These are phyloP conservation scores for Deilephila porcellus DNA, from an alignment of 2,888 invertebrate species.

Conservation along the genomic window DNA sequence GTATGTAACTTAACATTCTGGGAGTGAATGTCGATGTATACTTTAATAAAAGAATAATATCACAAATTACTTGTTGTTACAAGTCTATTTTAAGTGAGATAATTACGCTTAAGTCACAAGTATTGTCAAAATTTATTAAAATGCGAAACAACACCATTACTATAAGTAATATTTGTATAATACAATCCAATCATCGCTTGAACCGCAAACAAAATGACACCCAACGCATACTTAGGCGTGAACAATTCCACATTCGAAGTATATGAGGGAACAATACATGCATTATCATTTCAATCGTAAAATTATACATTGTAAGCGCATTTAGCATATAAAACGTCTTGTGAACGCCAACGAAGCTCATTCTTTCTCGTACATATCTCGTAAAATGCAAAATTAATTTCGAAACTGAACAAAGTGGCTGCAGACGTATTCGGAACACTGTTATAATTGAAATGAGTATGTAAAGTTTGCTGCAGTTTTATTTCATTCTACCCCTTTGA, in stretches of 20 bases:
- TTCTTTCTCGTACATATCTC: conserved; percentile 40
- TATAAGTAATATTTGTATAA: neutral
- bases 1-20: neutral
- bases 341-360: conserved; percentile 7
- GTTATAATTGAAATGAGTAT: conserved; percentile 63
- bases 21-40: neutral
- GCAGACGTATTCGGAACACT: conserved; percentile 39
- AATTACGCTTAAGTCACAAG: no score
- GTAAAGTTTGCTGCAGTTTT: conserved; percentile 57
- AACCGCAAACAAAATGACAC: neutral
- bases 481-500: conserved; percentile 57
- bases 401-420: conserved; percentile 45
- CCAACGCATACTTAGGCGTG: neutral
- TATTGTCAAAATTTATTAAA: neutral
- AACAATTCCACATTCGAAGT: neutral
- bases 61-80: no score
- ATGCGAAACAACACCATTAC: neutral
- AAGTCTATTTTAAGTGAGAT: no score
- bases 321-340: conserved; percentile 31
- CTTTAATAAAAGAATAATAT: neutral
- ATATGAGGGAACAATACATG: conserved; percentile 17
- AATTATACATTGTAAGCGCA: conserved; percentile 30
- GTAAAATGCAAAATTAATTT: conserved; percentile 55
- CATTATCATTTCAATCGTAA: conserved; percentile 24
- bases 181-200: neutral